Evolutionary conservation across 2,888 invertebrate species (phyloP), one percentile per base, ranked within the genome.

Genomic region (Unio pictorum): DNA sequence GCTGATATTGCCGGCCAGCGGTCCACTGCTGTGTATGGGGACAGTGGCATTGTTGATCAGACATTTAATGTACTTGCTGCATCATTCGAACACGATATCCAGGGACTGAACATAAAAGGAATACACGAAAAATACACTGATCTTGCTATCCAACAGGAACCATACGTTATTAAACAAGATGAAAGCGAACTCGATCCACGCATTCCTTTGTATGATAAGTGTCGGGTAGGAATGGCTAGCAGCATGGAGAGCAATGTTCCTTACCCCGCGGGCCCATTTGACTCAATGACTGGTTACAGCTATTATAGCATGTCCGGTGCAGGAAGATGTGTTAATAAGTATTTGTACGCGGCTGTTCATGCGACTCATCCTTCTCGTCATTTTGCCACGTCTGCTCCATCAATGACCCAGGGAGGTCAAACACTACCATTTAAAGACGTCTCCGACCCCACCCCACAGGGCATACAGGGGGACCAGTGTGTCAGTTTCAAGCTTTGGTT

Each of bases 391-490:
- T 62, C 67, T 55, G 11, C 62, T 4, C 17, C 17, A 30, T 3
- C 6, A 3, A 23, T 18, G 15, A 56, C 30, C 8, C 74, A 77
- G 58, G 74, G 73, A 54, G 62, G 71, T 18, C 73, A 76, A 55
- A 56, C 66, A 1, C 17, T 34, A n/a, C n/a, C 26, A n/a, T 64
- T 64, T 20, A 54, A 67, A 18, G 18, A 56, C 26, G 61, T 71
- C 0, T 45, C 64, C 7, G 73, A 73, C 55, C 85, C 84, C 0
- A 81, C 81, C 58, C 85, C 86, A 0, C 87, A 88, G 70, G 87
- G 87, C 11, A 76, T 87, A 8, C 86, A 88, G 73, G 87, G 87
- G 1, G 83, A 83, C n/a, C 84, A 86, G 63, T 86, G 86, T 72
- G 85, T 81, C 0, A 70, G 74, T 20, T 86, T 86, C 68, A 80